A percentile compares a stretch with the other conserved stretches of the same genome.
Conservation (phyloP, 2,888 invertebrate species). For the Ferdinandea cuprea region DNA sequence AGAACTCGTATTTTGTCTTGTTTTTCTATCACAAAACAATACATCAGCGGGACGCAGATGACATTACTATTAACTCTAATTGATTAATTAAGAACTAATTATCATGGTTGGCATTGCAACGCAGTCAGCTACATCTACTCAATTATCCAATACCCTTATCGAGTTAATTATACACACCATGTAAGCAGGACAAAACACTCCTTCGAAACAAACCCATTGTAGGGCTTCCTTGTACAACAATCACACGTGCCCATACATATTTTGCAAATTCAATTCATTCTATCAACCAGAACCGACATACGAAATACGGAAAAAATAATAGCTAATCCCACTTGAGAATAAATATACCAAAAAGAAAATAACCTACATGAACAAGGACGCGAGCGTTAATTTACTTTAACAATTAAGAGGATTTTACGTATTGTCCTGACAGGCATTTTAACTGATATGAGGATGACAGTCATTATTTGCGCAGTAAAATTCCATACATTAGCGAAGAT, state of each 20-base stretch:
- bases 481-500: background rate
- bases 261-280: constrained; percentile 36
- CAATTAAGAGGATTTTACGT: background rate
- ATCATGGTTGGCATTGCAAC: constrained; percentile 4
- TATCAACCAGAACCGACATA: background rate
- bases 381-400: background rate
- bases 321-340: constrained; percentile 10
- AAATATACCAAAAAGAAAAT: constrained; percentile 15
- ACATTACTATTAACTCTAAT: constrained; percentile 18
- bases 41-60: constrained; percentile 9
- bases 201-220: background rate
- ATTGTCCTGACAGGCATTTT: background rate
- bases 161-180: constrained; percentile 14
- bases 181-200: background rate
- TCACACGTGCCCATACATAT: background rate
- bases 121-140: background rate
- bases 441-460: background rate
- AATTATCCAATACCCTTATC: constrained; percentile 10
- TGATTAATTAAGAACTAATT: constrained; percentile 40
- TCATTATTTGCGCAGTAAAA: background rate
- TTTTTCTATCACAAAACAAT: background rate
- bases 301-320: background rate
- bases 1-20: background rate
- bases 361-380: background rate
- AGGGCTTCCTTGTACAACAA: background rate